These are phyloP conservation scores for Procambarus virginalis DNA, from an alignment of 1,140 invertebrate genomes.

Conservation along the genomic window DNA sequence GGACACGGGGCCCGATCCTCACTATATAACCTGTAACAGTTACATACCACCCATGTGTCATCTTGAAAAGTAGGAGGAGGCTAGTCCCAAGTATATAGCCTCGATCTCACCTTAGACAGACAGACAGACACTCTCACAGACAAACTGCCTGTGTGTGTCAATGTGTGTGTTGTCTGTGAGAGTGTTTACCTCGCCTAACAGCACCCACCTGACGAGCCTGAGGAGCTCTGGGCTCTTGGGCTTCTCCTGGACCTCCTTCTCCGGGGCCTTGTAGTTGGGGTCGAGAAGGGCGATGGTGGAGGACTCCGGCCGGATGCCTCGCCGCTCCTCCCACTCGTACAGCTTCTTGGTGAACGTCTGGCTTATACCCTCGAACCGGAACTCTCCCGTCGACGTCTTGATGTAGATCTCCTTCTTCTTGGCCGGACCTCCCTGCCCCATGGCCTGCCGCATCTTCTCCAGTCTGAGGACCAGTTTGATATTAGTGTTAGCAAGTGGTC, in stretches of 20 bases:
- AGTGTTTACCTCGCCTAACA: neutral
- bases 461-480: conserved; percentile 74
- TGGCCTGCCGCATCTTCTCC: conserved; percentile 79
- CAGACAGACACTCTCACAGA: too few relatives aligned
- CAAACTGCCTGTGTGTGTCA: too few relatives aligned
- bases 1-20: too few relatives aligned
- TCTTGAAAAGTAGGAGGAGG: too few relatives aligned
- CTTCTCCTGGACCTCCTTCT: conserved; percentile 68
- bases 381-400: conserved; percentile 86
- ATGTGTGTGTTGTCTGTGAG: neutral
- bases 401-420: conserved; percentile 83
- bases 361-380: conserved; percentile 89
- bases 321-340: conserved; percentile 92
- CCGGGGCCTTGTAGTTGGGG: conserved; percentile 76
- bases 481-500: neutral
- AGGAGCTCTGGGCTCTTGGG: conserved; percentile 76
- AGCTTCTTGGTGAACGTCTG: conserved; percentile 90
- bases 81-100: too few relatives aligned
- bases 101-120: too few relatives aligned
- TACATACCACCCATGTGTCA: too few relatives aligned
- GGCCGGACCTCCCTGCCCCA: conserved; percentile 75
- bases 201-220: conserved; percentile 60
- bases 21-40: too few relatives aligned
- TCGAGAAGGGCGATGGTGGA: conserved; percentile 86
- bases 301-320: conserved; percentile 85